phyloP scores from a whole-genome alignment of 2,797 vertebrate genomes.

The Typhlichthys subterraneus region DNA sequence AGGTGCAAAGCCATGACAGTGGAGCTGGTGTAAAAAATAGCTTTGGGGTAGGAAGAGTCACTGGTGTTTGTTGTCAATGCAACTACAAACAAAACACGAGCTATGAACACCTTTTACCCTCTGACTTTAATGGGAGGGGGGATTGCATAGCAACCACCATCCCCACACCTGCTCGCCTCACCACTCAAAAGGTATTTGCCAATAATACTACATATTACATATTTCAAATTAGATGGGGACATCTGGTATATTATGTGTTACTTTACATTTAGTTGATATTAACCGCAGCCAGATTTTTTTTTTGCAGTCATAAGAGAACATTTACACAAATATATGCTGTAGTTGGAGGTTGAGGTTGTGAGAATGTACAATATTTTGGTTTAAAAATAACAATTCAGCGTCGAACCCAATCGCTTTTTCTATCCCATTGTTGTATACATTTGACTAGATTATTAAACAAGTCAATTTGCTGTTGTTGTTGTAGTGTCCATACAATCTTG shows the following conservation, averaged over 20 bases:
- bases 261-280: slow-evolving; percentile 16
- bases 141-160: slow-evolving; percentile 65
- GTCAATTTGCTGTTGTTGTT: slow-evolving; percentile 31
- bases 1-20: slow-evolving; percentile 27
- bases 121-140: slow-evolving; percentile 42
- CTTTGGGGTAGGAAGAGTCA: slow-evolving; percentile 4
- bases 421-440: slow-evolving; percentile 13
- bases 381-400: no score
- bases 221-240: slow-evolving; percentile 31
- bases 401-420: no score
- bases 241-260: slow-evolving; percentile 27
- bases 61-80: slow-evolving; percentile 30
- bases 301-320: neutral
- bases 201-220: slow-evolving; percentile 28
- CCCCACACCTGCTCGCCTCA: slow-evolving; percentile 30
- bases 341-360: neutral
- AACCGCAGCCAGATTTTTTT: slow-evolving; percentile 8
- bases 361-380: neutral
- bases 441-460: slow-evolving; percentile 32
- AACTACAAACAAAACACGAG: slow-evolving; percentile 33
- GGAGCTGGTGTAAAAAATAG: slow-evolving; percentile 39
- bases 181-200: slow-evolving; percentile 32
- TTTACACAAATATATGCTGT: slow-evolving; percentile 12
- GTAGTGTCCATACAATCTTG: slow-evolving; percentile 16
- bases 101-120: slow-evolving; percentile 40